Percentiles rank a stretch among this genome's conserved stretches.
phyloP scores from a whole-genome alignment of 2,888 invertebrate species.

The Caenorhabditis japonica region DNA sequence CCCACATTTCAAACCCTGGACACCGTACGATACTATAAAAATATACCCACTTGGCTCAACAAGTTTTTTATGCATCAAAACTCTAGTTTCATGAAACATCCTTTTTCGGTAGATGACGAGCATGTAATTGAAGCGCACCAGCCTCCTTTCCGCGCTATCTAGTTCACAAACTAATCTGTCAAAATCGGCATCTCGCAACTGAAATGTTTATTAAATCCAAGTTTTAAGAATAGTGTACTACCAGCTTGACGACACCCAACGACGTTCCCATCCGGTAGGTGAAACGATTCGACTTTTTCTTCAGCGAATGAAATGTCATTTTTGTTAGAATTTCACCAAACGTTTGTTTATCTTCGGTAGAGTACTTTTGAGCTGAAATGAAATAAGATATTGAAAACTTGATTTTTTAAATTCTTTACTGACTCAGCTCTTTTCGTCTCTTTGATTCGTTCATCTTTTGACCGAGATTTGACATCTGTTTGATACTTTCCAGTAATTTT shows the following conservation, averaged over 20 bases:
- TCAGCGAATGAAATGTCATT: slow-evolving; percentile 71
- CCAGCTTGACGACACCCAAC: slow-evolving; percentile 68
- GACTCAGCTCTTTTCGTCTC: slow-evolving; percentile 71
- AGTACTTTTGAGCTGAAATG: slow-evolving; percentile 67
- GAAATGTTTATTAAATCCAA: slow-evolving; percentile 2
- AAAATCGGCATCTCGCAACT: slow-evolving; percentile 66
- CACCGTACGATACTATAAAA: too few relatives aligned
- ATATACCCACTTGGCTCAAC: slow-evolving; percentile 54
- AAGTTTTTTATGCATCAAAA: slow-evolving; percentile 54
- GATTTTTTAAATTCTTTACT: too few relatives aligned
- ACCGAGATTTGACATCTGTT: slow-evolving; percentile 71
- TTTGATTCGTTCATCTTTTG: slow-evolving; percentile 76
- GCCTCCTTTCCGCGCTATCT: slow-evolving; percentile 66
- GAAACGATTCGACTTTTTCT: slow-evolving; percentile 72
- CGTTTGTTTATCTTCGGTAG: slow-evolving; percentile 58
- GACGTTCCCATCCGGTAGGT: slow-evolving; percentile 72
- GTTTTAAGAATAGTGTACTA: slow-evolving; percentile 10
- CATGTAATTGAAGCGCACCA: slow-evolving; percentile 66
- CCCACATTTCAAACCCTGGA: too few relatives aligned
- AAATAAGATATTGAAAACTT: too few relatives aligned
- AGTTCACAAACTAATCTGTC: slow-evolving; percentile 63
- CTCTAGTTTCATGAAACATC: slow-evolving; percentile 59
- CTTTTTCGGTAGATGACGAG: slow-evolving; percentile 63
- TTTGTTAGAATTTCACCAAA: slow-evolving; percentile 66
- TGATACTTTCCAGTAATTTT: slow-evolving; percentile 70